Evolutionary conservation across 2,113 vertebrate species (phyloP).

Genomic region (Hyperoodon ampullatus): DNA sequence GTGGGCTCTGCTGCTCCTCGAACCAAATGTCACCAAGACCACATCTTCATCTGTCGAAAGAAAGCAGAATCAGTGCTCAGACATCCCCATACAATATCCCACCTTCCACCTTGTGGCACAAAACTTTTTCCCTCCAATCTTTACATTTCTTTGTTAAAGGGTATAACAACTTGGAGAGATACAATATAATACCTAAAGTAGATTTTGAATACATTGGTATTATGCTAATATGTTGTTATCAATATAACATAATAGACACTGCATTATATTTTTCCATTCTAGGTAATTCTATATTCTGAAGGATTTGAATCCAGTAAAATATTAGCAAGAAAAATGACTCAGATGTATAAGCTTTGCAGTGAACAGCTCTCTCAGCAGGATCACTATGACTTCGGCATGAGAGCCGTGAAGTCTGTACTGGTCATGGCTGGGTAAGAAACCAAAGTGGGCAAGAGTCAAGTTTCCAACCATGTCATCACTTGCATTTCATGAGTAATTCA

Average conservation of each 20-base stretch:
- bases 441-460: neutral
- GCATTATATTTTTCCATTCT: neutral
- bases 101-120: neutral
- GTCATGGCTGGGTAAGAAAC: slow-evolving; percentile 91
- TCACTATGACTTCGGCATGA: slow-evolving; percentile 93
- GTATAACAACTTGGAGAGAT: neutral
- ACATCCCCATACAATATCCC: neutral
- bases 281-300: slow-evolving; percentile 93
- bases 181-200: neutral
- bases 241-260: neutral
- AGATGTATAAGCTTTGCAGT: slow-evolving; percentile 93
- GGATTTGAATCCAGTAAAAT: slow-evolving; percentile 93
- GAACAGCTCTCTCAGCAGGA: slow-evolving; percentile 93
- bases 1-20: neutral
- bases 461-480: neutral
- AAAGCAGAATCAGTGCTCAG: neutral
- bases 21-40: neutral
- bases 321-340: slow-evolving; percentile 91
- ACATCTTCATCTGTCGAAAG: neutral
- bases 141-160: neutral
- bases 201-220: neutral
- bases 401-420: slow-evolving; percentile 92
- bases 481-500: neutral
- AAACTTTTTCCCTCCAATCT: neutral
- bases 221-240: neutral